Evolutionary conservation across 1,140 invertebrate genomes (phyloP), one percentile per base, ranked within the genome.

Genomic region (Coelopa frigida): DNA sequence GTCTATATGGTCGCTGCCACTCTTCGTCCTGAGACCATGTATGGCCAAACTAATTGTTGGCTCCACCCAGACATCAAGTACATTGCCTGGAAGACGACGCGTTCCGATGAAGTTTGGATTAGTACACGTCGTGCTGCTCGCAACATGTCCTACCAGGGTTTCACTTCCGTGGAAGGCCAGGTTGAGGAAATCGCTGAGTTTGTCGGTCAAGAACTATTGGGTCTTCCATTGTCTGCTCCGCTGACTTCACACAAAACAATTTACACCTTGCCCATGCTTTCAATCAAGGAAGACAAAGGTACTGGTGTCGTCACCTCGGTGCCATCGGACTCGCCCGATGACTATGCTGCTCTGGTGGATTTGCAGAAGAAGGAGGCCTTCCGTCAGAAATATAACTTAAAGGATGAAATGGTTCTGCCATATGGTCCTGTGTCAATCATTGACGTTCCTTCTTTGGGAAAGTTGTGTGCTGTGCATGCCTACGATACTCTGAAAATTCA

Each of bases 31-130:
- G 97, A 99, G 74, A 99, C 97, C 1, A 99, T 99, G 96, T 99
- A 98, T 70, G 97, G 97, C 3, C 97, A 99, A 75, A 99, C 97
- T 0, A 99, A 99, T 68, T 98, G 95, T 68, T 99, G 95, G 94
- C 65, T 99, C 1, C 85, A 85, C 61, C 97, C 97, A 4, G 92
- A 97, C 58, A 93, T 98, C 55, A 82, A 81, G 49, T 98, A 98
- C 60, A 81, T 95, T 56, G 92, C 86, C 12, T 87, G 92, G 71
- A 75, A 82, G 57, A 79, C 81, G 5, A 70, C 78, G 6, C 79
- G 78, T 24, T 59, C 71, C 5, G 78, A 84, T 48, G 88, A 89
- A 46, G 75, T 98, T 17, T 97, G 87, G 66, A 79, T 99, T 38
- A 91, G 84, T 52, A 97, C 94, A 0, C 67, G 73, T 45, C 76